Base-by-base conservation (phyloP, 2,797 vertebrate species). In the Chiroxiphia lanceolata region DNA sequence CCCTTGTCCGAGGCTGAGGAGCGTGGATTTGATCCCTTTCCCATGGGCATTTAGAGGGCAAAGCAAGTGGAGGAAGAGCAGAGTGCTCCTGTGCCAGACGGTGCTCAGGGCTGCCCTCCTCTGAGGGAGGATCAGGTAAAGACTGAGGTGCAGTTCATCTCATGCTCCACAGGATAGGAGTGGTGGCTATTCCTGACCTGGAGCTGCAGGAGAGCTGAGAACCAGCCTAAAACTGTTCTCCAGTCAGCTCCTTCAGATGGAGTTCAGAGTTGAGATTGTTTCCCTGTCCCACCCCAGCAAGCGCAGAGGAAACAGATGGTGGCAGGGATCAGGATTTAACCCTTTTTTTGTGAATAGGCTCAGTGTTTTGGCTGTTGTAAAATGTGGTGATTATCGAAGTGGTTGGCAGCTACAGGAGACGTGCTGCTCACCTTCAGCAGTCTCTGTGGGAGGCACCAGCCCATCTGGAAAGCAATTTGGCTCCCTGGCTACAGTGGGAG, bases 41-140 rank as follows among this genome's bases (percentile, higher is more conserved):
- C 25, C 0, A 0, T 9, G 54, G 29, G 17, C 4, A 3, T 10
- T 57, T 17, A 25, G 18, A 10, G 44, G n/a, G 44, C 54, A 54
- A 40, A 75, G 59, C 23, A 11, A 70, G 33, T 25, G 42, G 64
- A 56, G 64, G 54, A 80, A n/a, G 45, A 57, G 12, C 13, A 22
- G 53, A 50, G 47, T 2, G 1, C 7, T 67, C 31, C 16, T 48
- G 4, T 45, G 4, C 25, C 11, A 22, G 42, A 13, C 0, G 2
- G 22, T 21, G 57, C 38, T 38, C 6, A 19, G 29, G 33, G 29
- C 31, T 36, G 36, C 33, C 5, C 51, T 44, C 4, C 60, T 61
- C 33, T 4, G 4, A 16, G 27, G n/a, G 40, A 44, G 15, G 10
- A 8, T 65, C 23, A 8, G 45, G n/a, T 16, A 18, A 4, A 53